These are phyloP conservation scores for Salmo trutta DNA, from an alignment of 2,797 vertebrate genomes.

Conservation along the genomic window DNA sequence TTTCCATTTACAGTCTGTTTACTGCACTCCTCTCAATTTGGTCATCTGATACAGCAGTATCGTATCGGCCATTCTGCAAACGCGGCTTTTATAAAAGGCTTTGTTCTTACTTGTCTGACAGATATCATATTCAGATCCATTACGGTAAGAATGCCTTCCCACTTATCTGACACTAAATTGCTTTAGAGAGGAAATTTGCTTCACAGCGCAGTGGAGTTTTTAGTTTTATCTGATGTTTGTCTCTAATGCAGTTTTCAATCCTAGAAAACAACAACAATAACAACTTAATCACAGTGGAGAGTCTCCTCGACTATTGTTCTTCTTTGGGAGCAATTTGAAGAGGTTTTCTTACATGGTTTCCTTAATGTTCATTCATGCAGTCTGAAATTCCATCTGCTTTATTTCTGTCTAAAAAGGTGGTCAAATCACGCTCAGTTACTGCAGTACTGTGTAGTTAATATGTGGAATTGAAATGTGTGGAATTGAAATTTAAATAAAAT, in stretches of 20 bases:
- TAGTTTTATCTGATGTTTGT: constrained; percentile 77
- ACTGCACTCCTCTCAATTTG: constrained; percentile 53
- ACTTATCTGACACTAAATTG: constrained; percentile 81
- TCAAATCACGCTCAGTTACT: background rate
- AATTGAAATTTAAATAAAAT: background rate
- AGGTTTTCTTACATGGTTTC: background rate
- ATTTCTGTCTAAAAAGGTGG: background rate
- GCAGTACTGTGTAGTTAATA: background rate
- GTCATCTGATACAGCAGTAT: constrained; percentile 66
- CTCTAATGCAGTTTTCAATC: constrained; percentile 74
- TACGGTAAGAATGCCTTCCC: constrained; percentile 77
- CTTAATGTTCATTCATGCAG: background rate
- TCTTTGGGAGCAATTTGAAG: constrained; percentile 25
- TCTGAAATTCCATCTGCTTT: no score
- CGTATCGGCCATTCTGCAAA: constrained; percentile 54
- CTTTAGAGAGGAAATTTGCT: constrained; percentile 80
- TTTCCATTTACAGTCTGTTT: constrained; percentile 55
- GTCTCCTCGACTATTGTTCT: constrained; percentile 51
- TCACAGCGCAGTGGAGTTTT: constrained; percentile 67
- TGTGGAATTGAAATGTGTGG: background rate
- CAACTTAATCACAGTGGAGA: constrained; percentile 61
- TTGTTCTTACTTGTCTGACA: constrained; percentile 77
- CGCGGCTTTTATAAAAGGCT: constrained; percentile 62
- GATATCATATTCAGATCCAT: constrained; percentile 81
- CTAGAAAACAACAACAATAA: constrained; percentile 60